A percentile compares a stretch with the other conserved stretches of the same genome.
These are phyloP conservation scores for Pseudomyrmex concolor DNA, from an alignment of 1,140 invertebrate species.

Conservation along the genomic window DNA sequence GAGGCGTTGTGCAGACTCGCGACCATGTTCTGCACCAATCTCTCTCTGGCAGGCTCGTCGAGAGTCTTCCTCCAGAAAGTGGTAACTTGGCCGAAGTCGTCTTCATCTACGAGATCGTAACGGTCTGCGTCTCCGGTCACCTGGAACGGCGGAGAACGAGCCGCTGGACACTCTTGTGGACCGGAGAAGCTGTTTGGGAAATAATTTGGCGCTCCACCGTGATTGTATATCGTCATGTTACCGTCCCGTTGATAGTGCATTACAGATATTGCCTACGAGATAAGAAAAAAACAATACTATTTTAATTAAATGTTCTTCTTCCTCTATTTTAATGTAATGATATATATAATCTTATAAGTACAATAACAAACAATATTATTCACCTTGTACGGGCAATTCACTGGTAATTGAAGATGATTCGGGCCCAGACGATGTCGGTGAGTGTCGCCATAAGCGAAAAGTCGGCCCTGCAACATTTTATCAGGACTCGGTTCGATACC, in stretches of 20 bases:
- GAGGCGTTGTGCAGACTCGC: conserved; percentile 91
- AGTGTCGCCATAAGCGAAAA: conserved; percentile 98
- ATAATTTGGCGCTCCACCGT: conserved; percentile 95
- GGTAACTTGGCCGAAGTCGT: conserved; percentile 95
- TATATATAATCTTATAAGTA: background rate
- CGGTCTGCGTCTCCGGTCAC: conserved; percentile 89
- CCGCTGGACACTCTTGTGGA: conserved; percentile 86
- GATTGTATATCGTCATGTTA: conserved; percentile 87
- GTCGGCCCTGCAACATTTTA: conserved; percentile 97
- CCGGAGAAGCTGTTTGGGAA: conserved; percentile 98
- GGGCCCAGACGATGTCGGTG: conserved; percentile 96
- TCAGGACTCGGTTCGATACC: conserved; percentile 97
- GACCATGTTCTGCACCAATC: conserved; percentile 93
- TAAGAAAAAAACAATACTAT: background rate
- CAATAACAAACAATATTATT: conserved; percentile 21
- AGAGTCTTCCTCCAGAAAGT: conserved; percentile 94
- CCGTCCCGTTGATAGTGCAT: conserved; percentile 96
- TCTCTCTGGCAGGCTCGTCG: conserved; percentile 88
- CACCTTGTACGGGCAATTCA: conserved; percentile 95
- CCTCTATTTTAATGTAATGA: too few relatives aligned
- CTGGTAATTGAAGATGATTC: conserved; percentile 96
- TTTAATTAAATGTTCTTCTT: background rate
- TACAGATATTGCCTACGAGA: conserved; percentile 76
- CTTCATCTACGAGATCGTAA: conserved; percentile 93
- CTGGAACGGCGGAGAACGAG: conserved; percentile 82